Evolutionary conservation across 2,888 invertebrate species (phyloP).

Genomic region (Rotaria magnacalcarata): DNA sequence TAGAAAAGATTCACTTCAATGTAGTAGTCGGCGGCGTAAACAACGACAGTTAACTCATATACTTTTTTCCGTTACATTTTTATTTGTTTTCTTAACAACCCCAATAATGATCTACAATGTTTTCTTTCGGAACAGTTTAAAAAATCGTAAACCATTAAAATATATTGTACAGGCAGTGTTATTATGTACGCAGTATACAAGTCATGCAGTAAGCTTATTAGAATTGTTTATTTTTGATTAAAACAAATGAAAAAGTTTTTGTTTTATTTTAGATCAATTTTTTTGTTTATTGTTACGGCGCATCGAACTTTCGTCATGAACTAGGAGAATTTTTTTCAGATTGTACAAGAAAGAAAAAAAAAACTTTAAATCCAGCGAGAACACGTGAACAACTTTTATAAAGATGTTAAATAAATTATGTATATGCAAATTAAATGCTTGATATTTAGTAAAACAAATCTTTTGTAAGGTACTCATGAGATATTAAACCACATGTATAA

Average conservation of each 20-base stretch:
- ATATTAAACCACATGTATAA: too few relatives aligned
- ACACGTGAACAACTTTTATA: background rate
- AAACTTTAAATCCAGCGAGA: background rate
- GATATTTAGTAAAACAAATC: too few relatives aligned
- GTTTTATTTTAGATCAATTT: background rate
- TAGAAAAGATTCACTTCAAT: background rate
- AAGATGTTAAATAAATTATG: too few relatives aligned
- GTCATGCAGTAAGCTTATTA: background rate
- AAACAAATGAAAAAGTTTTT: too few relatives aligned
- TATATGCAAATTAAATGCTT: too few relatives aligned
- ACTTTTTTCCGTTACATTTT: background rate
- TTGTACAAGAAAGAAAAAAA: background rate
- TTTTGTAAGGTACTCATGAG: too few relatives aligned
- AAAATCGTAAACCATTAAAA: conserved; percentile 6
- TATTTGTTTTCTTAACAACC: conserved; percentile 28
- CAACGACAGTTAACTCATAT: background rate
- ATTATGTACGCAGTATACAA: conserved; percentile 28
- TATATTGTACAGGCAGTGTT: conserved; percentile 4
- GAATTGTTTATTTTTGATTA: background rate
- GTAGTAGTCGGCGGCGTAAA: background rate
- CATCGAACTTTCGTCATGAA: conserved; percentile 23
- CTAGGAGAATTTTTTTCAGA: background rate
- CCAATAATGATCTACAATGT: conserved; percentile 16
- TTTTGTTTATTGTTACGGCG: conserved; percentile 13
- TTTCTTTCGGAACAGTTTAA: background rate